Base-by-base conservation (phyloP, 1,140 invertebrate genomes). In the Eumeta japonica region DNA sequence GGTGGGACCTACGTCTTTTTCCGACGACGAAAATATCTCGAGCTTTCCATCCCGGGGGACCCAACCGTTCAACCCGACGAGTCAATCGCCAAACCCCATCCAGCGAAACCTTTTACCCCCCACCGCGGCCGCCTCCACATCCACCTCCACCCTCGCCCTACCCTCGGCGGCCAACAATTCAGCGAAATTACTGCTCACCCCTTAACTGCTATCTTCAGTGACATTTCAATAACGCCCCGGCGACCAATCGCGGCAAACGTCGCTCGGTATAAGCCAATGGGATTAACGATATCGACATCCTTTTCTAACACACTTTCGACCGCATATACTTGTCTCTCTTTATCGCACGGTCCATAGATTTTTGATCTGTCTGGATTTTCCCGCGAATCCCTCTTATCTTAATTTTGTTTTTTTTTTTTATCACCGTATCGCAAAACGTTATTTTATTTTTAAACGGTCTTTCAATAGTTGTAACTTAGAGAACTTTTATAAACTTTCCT, bases 221-320 rank as follows among this genome's bases (percentile, higher is more conserved):
- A 73, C 68, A 73, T 65, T 73, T 73, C 67, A 72, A 72, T 72
- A 72, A 70, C 62, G 62, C 65, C n/a, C 70, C 52, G 45, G 52
- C 64, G 63, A 72, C 67, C 67, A 72, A 72, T 72, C 67, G 53
- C 48, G 57, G 67, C 67, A 73, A 73, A 73, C 67, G 65, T 73
- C 67, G 67, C 55, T 62, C 49, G 54, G 63, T 73, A 70, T 73
- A 73, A 73, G 65, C 67, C 67, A 73, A 73, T 73, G 70, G 68
- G 68, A 73, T 73, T 73, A 73, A 68, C 68, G 62, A 50, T 62
- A 40, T 43, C 17, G 32, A 32, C 40, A 41, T 63, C 62, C 51
- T 53, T 45, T 29, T 66, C 48, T 35, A 24, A 14, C 51, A 0
- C 12, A 1, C 1, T 1, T 2, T 4, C 17, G 16, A 32, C 36